These are phyloP conservation scores for Sclerurus mexicanus DNA, from an alignment of 2,113 vertebrate species.

Conservation along the genomic window DNA sequence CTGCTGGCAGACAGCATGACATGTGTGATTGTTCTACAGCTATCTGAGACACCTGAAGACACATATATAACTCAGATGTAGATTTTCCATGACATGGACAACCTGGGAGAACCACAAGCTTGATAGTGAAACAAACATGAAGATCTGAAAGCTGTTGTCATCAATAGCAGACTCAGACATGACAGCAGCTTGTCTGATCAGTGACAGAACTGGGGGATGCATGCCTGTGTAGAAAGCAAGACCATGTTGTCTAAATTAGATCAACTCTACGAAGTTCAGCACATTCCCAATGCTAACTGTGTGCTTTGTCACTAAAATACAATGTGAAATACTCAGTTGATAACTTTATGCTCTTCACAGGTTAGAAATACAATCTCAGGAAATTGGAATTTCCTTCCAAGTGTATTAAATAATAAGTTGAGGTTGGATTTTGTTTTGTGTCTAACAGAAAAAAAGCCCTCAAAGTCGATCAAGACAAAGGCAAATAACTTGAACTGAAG, in stretches of 20 bases:
- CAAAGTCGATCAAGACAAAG: background rate
- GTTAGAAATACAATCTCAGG: background rate
- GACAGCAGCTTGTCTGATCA: background rate
- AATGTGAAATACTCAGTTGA: background rate
- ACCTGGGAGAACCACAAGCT: background rate
- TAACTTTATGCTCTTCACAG: background rate
- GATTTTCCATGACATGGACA: background rate
- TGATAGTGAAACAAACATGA: accelerated
- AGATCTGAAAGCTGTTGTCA: background rate
- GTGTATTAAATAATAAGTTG: background rate
- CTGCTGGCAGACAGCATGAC: background rate
- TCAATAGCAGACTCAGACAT: background rate
- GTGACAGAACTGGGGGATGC: background rate
- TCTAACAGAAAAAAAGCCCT: background rate
- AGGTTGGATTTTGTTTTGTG: background rate
- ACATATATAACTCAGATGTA: background rate
- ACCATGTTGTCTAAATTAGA: background rate
- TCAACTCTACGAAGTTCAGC: background rate
- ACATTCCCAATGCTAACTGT: background rate
- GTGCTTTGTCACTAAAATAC: background rate
- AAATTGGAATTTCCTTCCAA: background rate
- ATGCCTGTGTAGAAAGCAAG: background rate
- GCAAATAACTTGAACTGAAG: background rate
- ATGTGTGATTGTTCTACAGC: background rate
- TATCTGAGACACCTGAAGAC: background rate